Evolutionary conservation across 2,113 vertebrate genomes (phyloP).

Genomic region (Geothlypis trichas): DNA sequence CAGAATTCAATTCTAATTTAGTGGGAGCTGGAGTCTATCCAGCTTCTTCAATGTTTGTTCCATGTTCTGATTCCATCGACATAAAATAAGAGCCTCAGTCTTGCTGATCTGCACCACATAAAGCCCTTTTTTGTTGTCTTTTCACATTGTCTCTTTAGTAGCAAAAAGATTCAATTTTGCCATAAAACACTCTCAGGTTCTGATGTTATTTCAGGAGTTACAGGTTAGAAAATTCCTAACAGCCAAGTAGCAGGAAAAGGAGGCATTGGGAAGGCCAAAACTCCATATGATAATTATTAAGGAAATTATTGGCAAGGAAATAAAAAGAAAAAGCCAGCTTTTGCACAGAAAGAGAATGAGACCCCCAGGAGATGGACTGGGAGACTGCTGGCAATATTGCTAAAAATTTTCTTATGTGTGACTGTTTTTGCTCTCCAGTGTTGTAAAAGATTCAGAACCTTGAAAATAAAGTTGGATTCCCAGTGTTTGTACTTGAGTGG

Average conservation of each 20-base stretch:
- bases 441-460: not conserved
- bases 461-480: not conserved
- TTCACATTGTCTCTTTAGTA: not conserved
- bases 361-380: fast-evolving
- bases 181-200: not conserved
- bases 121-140: not conserved
- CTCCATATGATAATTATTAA: not conserved
- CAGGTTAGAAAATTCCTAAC: not conserved
- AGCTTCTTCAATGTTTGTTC: not conserved
- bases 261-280: not conserved
- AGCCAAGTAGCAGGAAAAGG: not conserved
- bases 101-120: not conserved
- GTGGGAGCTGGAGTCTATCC: not conserved
- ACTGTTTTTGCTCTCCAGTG: not conserved
- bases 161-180: not conserved
- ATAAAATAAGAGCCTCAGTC: not conserved
- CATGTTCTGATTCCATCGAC: not conserved
- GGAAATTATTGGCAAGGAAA: not conserved
- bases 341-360: not conserved
- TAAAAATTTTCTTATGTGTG: not conserved
- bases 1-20: not conserved
- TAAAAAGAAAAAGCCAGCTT: not conserved
- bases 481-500: not conserved
- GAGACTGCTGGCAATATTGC: not conserved
- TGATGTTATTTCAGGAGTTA: not conserved